Evolutionary conservation across 2,113 vertebrate genomes (phyloP).

Genomic region (Lethenteron camtschaticum): DNA sequence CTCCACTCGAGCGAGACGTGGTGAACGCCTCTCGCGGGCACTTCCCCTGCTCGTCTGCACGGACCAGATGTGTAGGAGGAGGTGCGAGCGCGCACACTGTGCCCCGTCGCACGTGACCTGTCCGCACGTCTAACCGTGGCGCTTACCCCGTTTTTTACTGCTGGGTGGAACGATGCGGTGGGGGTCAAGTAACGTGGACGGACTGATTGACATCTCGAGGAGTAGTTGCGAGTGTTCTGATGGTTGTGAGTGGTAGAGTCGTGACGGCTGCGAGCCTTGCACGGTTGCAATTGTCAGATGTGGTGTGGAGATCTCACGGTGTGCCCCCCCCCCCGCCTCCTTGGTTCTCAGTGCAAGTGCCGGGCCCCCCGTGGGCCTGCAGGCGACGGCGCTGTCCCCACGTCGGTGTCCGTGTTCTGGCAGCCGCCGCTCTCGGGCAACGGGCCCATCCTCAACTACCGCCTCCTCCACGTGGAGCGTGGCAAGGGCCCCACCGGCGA

Average conservation of each 20-base stretch:
- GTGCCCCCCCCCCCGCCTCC: background rate
- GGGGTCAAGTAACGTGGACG: background rate
- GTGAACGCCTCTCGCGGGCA: no score
- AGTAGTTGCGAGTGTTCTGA: background rate
- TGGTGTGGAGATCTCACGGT: background rate
- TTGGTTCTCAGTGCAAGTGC: constrained; percentile 51
- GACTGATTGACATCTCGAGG: background rate
- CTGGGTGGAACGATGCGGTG: background rate
- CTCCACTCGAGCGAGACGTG: no score
- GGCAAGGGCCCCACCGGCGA: constrained; percentile 46
- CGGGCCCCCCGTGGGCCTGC: constrained; percentile 78
- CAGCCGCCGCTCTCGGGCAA: constrained; percentile 62
- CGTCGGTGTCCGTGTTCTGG: constrained; percentile 50
- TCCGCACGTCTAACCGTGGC: no score
- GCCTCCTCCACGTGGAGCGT: constrained; percentile 75
- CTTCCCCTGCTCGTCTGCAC: no score
- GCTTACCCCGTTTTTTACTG: background rate
- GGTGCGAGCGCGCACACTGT: no score
- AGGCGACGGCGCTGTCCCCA: constrained; percentile 32
- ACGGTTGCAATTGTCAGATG: no score
- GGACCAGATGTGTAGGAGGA: no score
- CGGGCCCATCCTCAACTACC: constrained; percentile 78
- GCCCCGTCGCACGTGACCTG: no score
- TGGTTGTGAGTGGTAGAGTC: background rate
- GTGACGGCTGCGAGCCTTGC: background rate